phyloP scores from a whole-genome alignment of 2,113 vertebrate genomes.

The Bucco capensis region DNA sequence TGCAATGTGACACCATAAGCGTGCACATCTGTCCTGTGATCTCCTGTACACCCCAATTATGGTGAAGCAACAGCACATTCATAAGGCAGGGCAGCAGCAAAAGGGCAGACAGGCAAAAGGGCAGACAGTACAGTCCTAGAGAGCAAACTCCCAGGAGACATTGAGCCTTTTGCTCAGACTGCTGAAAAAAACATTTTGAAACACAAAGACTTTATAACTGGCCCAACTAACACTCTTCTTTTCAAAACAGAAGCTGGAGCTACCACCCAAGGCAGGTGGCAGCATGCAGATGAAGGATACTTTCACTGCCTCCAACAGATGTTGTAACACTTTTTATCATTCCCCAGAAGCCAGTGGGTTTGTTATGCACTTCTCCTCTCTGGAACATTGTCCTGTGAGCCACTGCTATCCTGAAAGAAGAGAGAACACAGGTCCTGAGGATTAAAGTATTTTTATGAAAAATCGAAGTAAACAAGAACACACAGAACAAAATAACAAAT shows the following conservation, averaged over 20 bases:
- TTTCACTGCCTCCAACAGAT: slow-evolving; percentile 88
- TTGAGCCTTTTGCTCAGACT: not conserved
- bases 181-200: not conserved
- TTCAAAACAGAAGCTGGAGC: not conserved
- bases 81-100: not conserved
- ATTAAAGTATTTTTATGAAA: not conserved
- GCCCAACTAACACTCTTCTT: not conserved
- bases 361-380: slow-evolving; percentile 92
- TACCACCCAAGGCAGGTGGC: not conserved
- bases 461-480: not conserved
- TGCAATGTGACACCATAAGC: not conserved
- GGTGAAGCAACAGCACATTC: not conserved
- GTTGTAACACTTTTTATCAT: slow-evolving; percentile 99
- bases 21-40: not conserved
- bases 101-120: not conserved
- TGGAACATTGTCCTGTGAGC: slow-evolving; percentile 95
- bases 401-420: slow-evolving; percentile 88
- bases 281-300: slow-evolving; percentile 82
- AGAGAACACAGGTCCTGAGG: slow-evolving; percentile 29
- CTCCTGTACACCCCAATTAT: not conserved
- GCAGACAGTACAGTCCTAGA: not conserved
- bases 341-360: slow-evolving; percentile 93
- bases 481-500: not conserved
- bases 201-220: not conserved
- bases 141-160: not conserved